Conservation (phyloP, 2,113 vertebrate species). For the Elgaria multicarinata region DNA sequence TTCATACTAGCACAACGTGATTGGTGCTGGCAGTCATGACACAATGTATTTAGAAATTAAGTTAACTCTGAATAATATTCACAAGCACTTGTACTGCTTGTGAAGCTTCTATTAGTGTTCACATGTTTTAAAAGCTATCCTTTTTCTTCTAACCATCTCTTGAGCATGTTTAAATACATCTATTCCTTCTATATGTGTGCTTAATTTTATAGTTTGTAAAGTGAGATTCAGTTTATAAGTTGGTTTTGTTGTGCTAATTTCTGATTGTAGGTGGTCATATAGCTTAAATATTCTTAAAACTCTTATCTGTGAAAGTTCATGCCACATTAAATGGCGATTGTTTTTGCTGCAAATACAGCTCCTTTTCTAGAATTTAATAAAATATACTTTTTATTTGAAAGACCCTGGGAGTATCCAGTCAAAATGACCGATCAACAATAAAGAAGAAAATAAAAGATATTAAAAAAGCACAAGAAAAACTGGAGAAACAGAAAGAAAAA, state of each 20-base stretch:
- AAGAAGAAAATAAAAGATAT: conserved; percentile 93
- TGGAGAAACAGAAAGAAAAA: conserved; percentile 88
- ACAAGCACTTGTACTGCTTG: neutral
- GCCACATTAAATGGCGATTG: neutral
- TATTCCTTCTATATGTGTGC: neutral
- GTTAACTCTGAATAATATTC: neutral
- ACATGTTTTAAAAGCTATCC: neutral
- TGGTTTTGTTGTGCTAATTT: neutral
- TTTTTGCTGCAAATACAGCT: neutral
- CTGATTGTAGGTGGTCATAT: neutral
- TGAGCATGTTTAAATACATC: neutral
- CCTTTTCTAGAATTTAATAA: conserved; percentile 15
- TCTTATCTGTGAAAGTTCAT: neutral
- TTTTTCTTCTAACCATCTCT: neutral
- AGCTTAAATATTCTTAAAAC: neutral
- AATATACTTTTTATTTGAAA: conserved; percentile 44
- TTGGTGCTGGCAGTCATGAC: too few relatives aligned
- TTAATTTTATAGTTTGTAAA: neutral
- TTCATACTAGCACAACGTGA: too few relatives aligned
- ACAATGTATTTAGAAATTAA: neutral
- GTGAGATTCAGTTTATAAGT: neutral
- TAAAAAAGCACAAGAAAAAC: conserved; percentile 89
- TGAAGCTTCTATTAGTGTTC: neutral
- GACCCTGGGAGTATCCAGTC: conserved; percentile 86
- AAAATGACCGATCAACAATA: conserved; percentile 86